These are phyloP conservation scores for Listrodromus nycthemerus DNA, from an alignment of 2,888 invertebrate species.

Conservation along the genomic window DNA sequence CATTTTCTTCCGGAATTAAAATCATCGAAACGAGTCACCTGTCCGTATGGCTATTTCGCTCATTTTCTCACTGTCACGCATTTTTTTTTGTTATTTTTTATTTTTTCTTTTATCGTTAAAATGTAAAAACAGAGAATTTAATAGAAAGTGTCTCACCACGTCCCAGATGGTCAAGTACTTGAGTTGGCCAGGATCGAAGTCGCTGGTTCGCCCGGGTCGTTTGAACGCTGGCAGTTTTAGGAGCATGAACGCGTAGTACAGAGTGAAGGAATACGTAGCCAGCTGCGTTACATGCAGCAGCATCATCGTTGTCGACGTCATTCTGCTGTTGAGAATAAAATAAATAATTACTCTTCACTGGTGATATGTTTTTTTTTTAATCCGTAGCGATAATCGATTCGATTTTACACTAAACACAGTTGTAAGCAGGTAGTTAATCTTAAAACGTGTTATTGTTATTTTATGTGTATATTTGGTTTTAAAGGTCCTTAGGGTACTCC, in stretches of 20 bases:
- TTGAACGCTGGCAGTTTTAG: conserved; percentile 75
- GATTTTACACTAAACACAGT: background rate
- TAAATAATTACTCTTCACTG: background rate
- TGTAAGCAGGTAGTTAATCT: background rate
- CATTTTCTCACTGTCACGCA: background rate
- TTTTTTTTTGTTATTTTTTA: background rate
- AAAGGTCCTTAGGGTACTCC: background rate
- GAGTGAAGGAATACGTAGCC: conserved; percentile 71
- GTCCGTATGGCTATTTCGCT: background rate
- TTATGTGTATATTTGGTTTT: background rate
- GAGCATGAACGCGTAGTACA: conserved; percentile 67
- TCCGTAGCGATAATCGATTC: background rate
- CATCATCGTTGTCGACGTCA: conserved; percentile 68
- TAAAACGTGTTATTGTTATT: background rate
- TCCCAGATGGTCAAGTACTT: conserved; percentile 81
- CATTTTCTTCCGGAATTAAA: conserved; percentile 35
- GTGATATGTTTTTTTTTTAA: background rate
- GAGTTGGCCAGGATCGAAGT: conserved; percentile 80
- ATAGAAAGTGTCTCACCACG: conserved; percentile 74
- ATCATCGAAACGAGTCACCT: background rate
- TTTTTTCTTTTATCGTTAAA: background rate
- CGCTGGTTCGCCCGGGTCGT: conserved; percentile 50
- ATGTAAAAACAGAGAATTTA: background rate
- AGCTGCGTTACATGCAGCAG: conserved; percentile 70
- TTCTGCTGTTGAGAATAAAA: conserved; percentile 65